Percentiles rank a stretch among this genome's conserved stretches.
These are phyloP conservation scores for Mastomys natalensis DNA, from an alignment of 2,113 vertebrate genomes.

Conservation along the genomic window DNA sequence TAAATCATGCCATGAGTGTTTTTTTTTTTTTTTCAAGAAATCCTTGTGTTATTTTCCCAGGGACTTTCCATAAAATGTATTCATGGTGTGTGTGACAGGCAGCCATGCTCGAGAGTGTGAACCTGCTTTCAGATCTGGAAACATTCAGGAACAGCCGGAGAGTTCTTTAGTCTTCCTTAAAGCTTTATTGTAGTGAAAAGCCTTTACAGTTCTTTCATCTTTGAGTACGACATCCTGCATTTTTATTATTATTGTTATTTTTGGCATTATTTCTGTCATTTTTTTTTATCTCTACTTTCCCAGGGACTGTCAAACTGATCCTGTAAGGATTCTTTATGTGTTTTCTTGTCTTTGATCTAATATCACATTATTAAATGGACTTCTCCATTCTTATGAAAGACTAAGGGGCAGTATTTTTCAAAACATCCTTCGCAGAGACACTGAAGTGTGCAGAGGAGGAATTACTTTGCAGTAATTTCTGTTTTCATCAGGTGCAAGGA, in stretches of 20 bases:
- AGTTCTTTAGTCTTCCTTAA: background rate
- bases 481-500: conserved; percentile 28
- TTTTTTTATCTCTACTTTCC: background rate
- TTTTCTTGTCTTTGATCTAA: background rate
- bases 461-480: background rate
- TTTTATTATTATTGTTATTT: background rate
- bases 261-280: background rate
- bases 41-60: background rate
- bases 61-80: background rate
- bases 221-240: background rate
- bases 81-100: background rate
- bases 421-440: background rate
- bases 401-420: background rate
- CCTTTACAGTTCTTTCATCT: background rate
- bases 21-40: background rate
- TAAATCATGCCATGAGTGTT: background rate
- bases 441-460: background rate
- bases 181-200: background rate
- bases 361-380: background rate
- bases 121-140: background rate
- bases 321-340: background rate
- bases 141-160: background rate
- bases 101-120: background rate
- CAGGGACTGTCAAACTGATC: background rate
- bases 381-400: background rate